phyloP scores from a whole-genome alignment of 2,797 vertebrate genomes.

The Platyrinchus mystaceus region DNA sequence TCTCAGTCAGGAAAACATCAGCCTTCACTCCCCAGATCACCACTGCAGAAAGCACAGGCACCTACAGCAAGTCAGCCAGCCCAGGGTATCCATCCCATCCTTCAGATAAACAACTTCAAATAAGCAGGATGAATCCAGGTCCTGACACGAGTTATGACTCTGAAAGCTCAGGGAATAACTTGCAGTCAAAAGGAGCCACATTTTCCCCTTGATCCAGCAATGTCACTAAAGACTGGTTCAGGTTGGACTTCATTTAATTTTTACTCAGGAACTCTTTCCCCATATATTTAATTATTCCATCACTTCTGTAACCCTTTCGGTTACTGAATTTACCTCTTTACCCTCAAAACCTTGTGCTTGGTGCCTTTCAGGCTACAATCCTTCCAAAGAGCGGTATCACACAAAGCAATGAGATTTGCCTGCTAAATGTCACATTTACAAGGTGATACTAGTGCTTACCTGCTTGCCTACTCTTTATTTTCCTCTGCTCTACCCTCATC shows the following conservation, averaged over 20 bases:
- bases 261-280: not conserved
- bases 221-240: not conserved
- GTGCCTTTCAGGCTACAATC: not conserved
- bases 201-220: not conserved
- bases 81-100: not conserved
- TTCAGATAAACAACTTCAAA: not conserved
- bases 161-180: not conserved
- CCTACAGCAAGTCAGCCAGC: not conserved
- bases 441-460: not conserved
- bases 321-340: not conserved
- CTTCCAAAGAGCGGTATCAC: not conserved
- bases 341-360: not conserved
- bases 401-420: not conserved
- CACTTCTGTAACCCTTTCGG: not conserved
- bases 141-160: not conserved
- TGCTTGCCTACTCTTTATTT: not conserved
- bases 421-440: not conserved
- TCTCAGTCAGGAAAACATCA: not conserved
- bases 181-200: not conserved
- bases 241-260: not conserved
- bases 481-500: not conserved
- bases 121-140: not conserved
- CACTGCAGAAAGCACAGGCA: not conserved
- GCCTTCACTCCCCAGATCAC: not conserved
- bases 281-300: not conserved